Evolutionary conservation across 2,797 vertebrate genomes (phyloP).

Genomic region (Anabas testudineus): DNA sequence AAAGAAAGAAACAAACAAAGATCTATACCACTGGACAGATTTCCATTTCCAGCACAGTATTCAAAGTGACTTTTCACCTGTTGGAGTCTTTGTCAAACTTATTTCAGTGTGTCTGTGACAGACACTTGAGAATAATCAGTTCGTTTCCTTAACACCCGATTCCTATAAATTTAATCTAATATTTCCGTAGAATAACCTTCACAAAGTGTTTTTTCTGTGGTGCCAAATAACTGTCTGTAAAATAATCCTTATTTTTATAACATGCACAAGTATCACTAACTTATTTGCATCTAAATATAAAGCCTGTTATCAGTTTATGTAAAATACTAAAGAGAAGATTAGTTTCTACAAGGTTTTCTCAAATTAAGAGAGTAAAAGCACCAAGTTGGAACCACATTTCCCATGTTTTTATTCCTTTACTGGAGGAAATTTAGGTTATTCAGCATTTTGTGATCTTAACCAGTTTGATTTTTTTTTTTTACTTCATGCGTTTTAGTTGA

Average conservation of each 20-base stretch:
- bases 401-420: background rate
- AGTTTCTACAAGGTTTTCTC: background rate
- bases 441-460: background rate
- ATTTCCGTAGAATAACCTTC: background rate
- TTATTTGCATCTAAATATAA: constrained; percentile 16
- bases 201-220: constrained; percentile 1
- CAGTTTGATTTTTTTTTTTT: background rate
- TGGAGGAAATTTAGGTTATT: background rate
- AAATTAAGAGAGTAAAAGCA: constrained; percentile 1
- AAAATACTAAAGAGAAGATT: background rate
- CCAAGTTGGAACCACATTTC: constrained; percentile 22
- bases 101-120: constrained; percentile 1
- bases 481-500: background rate
- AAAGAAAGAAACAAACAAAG: constrained; percentile 24
- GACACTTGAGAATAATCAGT: constrained; percentile 16
- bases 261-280: background rate
- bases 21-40: constrained; percentile 43
- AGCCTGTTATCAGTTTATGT: constrained; percentile 14
- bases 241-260: constrained; percentile 36
- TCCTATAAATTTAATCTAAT: background rate
- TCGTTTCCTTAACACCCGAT: constrained; percentile 14
- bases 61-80: constrained; percentile 36
- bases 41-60: constrained; percentile 47
- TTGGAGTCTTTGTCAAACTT: constrained; percentile 4
- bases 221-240: constrained; percentile 28